Conservation (phyloP, 2,888 invertebrate genomes). For the Brachyptera putata region DNA sequence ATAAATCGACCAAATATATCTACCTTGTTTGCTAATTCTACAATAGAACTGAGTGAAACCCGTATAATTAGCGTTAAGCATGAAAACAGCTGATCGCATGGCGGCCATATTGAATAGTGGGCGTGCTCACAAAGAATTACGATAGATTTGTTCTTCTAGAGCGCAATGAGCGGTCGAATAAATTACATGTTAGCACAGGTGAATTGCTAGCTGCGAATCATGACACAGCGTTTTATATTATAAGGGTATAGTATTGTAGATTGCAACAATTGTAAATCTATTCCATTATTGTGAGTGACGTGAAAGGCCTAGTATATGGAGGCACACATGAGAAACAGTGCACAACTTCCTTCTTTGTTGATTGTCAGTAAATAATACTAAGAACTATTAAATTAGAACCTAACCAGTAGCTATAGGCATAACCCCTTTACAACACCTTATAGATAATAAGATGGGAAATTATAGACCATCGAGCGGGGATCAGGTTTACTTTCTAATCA, state of each 20-base stretch:
- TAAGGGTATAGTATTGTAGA: background rate
- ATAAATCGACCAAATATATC: too few relatives aligned
- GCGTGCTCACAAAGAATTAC: background rate
- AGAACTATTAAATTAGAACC: too few relatives aligned
- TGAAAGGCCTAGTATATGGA: too few relatives aligned
- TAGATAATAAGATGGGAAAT: too few relatives aligned
- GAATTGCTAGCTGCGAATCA: background rate
- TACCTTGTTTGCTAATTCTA: background rate
- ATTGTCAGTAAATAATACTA: background rate
- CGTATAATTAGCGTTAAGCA: background rate
- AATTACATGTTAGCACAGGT: background rate
- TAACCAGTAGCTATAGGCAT: too few relatives aligned
- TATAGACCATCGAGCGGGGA: too few relatives aligned
- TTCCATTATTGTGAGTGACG: background rate
- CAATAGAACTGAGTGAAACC: background rate
- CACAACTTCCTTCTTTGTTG: background rate
- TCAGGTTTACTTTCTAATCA: too few relatives aligned
- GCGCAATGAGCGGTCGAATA: background rate
- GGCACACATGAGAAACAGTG: background rate
- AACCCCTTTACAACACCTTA: too few relatives aligned
- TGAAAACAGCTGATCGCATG: background rate
- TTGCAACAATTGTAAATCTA: background rate
- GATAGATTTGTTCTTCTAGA: constrained; percentile 1
- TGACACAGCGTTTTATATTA: background rate
- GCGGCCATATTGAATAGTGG: constrained; percentile 3